phyloP scores from a whole-genome alignment of 1,140 invertebrate genomes.

The Halesus radiatus region DNA sequence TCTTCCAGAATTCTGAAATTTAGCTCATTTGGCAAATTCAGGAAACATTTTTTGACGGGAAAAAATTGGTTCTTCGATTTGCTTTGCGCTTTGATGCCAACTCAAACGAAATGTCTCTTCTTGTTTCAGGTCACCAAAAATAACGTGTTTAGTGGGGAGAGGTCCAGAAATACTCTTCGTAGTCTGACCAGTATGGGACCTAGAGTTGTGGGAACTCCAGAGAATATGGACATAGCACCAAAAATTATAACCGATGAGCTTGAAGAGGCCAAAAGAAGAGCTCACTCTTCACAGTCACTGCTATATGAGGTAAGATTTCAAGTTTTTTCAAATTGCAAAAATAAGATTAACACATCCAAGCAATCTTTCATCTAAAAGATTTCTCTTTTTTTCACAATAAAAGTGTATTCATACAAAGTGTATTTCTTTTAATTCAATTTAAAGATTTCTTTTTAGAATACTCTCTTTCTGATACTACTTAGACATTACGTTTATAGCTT shows the following conservation, averaged over 20 bases:
- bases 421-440: no score
- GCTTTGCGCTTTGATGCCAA: no score
- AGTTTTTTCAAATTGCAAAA: background rate
- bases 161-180: slow-evolving; percentile 32
- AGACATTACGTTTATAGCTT: no score
- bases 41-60: no score
- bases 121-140: background rate
- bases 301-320: slow-evolving; percentile 26
- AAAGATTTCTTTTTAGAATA: no score
- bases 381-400: no score
- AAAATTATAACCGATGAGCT: slow-evolving; percentile 40
- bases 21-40: no score
- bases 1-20: no score
- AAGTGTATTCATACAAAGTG: no score
- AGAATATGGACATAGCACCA: slow-evolving; percentile 39
- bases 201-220: slow-evolving; percentile 39
- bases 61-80: no score
- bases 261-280: background rate
- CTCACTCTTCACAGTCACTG: slow-evolving; percentile 42
- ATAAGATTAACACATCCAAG: background rate
- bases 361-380: background rate
- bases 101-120: no score
- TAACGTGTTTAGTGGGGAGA: slow-evolving; percentile 42
- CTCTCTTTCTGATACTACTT: no score
- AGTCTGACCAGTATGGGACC: slow-evolving; percentile 40